Percentiles rank a stretch among this genome's conserved stretches.
phyloP scores from a whole-genome alignment of 2,797 vertebrate species.

The Staurois parvus region DNA sequence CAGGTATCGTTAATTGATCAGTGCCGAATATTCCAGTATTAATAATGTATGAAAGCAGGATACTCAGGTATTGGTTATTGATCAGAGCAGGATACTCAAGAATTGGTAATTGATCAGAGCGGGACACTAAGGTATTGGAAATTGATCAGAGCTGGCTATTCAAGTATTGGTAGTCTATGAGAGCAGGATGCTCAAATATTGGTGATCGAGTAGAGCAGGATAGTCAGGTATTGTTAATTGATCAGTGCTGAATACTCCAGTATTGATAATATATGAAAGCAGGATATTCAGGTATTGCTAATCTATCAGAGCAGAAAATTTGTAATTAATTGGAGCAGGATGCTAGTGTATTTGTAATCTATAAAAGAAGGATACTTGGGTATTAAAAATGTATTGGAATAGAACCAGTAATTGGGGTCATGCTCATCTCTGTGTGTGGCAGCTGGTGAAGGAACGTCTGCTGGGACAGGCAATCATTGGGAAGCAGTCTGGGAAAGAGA shows the following conservation, averaged over 20 bases:
- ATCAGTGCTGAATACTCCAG: not conserved
- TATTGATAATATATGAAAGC: not conserved
- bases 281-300: not conserved
- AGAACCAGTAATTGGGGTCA: not conserved
- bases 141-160: not conserved
- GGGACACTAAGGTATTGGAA: not conserved
- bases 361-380: not conserved
- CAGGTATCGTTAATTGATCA: not conserved
- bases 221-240: not conserved
- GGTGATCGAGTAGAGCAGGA: not conserved
- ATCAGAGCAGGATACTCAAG: not conserved
- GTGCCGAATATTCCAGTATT: not conserved
- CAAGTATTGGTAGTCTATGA: not conserved
- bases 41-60: not conserved
- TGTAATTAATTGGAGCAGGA: too few species aligned
- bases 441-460: constrained; percentile 83
- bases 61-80: not conserved
- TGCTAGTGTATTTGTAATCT: not conserved
- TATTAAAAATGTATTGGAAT: not conserved
- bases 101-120: not conserved
- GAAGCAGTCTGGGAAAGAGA: constrained; percentile 65
- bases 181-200: not conserved
- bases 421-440: not conserved
- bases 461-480: constrained; percentile 81
- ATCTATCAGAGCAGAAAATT: not conserved